phyloP scores from a whole-genome alignment of 2,888 invertebrate genomes.

The Fragum sueziense region DNA sequence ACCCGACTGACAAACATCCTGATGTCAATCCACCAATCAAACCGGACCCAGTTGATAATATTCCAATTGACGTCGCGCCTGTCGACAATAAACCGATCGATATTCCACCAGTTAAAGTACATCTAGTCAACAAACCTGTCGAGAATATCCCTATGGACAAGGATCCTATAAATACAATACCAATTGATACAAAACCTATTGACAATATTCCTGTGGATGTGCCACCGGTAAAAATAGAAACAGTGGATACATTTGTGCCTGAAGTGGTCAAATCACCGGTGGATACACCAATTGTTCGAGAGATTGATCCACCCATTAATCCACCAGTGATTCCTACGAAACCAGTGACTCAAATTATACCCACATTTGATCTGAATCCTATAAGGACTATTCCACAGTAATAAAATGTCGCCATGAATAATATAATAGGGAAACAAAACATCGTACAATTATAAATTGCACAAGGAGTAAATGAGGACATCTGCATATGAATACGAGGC shows the following conservation, averaged over 20 bases:
- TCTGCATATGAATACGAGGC: too few species aligned
- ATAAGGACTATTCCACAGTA: background rate
- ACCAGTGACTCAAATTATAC: background rate
- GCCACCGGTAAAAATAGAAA: background rate
- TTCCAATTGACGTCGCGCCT: background rate
- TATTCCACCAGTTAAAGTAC: background rate
- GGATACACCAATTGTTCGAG: background rate
- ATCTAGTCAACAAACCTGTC: background rate
- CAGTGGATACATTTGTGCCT: background rate
- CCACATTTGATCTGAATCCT: background rate
- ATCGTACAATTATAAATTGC: too few species aligned
- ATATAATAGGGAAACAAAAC: too few species aligned
- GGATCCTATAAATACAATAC: background rate
- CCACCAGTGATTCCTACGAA: background rate
- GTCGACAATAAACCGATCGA: background rate
- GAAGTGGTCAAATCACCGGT: background rate
- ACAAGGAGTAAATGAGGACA: too few species aligned
- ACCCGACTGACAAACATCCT: background rate
- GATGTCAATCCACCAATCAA: background rate
- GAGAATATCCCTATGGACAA: background rate
- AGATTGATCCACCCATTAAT: background rate
- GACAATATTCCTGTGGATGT: background rate
- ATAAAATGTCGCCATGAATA: too few species aligned
- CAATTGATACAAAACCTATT: background rate
- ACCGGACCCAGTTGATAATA: background rate